These are phyloP conservation scores for Pangasius sanitwongsei DNA, from an alignment of 2,797 vertebrate genomes.

Conservation along the genomic window DNA sequence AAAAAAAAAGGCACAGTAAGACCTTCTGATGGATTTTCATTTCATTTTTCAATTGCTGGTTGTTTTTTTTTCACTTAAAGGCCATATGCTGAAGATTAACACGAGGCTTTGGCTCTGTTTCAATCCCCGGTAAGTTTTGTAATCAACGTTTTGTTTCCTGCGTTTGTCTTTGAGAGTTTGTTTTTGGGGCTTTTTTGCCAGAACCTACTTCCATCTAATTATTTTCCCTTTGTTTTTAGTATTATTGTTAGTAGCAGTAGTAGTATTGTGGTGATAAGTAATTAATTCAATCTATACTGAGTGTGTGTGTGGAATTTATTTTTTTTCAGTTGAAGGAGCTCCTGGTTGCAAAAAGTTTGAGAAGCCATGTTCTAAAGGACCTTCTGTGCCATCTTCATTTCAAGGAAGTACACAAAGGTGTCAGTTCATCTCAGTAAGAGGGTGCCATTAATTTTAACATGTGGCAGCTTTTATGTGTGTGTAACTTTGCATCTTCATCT, in stretches of 20 bases:
- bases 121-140: not conserved
- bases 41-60: not conserved
- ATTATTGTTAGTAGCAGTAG: no score
- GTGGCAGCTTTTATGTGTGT: not conserved
- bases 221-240: no score
- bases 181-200: not conserved
- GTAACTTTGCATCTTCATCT: not conserved
- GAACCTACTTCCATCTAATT: no score
- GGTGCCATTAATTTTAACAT: slow-evolving; percentile 2
- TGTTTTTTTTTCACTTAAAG: not conserved
- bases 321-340: not conserved
- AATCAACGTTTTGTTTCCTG: not conserved
- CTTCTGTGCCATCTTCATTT: not conserved
- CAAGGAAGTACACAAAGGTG: no score
- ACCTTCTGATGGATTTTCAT: not conserved
- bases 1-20: not conserved
- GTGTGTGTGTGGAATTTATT: not conserved
- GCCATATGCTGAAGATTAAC: not conserved
- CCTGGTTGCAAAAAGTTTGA: not conserved
- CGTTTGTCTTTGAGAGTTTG: not conserved
- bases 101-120: not conserved
- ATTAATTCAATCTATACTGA: not conserved
- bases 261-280: no score
- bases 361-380: not conserved
- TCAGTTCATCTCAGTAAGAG: not conserved